Evolutionary conservation across 2,113 vertebrate species (phyloP).

Genomic region (Chionodraco myersi): DNA sequence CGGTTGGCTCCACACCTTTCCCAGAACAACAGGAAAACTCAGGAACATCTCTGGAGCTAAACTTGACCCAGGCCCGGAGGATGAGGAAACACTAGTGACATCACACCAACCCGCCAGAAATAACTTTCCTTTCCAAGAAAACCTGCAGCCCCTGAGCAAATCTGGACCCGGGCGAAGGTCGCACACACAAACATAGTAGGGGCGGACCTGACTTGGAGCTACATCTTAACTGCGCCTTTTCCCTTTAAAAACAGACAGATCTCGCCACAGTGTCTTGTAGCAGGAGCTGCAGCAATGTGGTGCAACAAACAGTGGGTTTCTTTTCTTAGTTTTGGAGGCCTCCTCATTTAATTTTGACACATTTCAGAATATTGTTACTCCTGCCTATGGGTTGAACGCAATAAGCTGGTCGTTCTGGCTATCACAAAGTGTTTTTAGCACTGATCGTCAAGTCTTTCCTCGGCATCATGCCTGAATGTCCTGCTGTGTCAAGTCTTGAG

Average conservation of each 20-base stretch:
- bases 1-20: slow-evolving; percentile 55
- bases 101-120: slow-evolving; percentile 75
- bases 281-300: slow-evolving; percentile 1
- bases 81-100: slow-evolving; percentile 80
- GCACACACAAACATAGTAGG: slow-evolving; percentile 42
- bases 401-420: slow-evolving; percentile 10
- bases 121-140: slow-evolving; percentile 73
- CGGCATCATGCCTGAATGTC: slow-evolving; percentile 48
- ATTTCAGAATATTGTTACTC: slow-evolving; percentile 23
- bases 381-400: slow-evolving; percentile 17
- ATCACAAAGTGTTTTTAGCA: slow-evolving; percentile 43
- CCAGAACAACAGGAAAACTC: slow-evolving; percentile 80
- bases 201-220: slow-evolving; percentile 25
- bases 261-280: slow-evolving; percentile 12
- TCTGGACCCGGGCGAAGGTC: slow-evolving; percentile 50
- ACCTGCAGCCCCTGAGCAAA: slow-evolving; percentile 51
- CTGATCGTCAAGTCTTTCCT: slow-evolving; percentile 31
- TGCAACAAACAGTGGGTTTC: background rate
- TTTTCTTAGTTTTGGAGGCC: background rate
- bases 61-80: slow-evolving; percentile 70
- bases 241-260: slow-evolving; percentile 47
- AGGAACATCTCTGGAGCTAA: slow-evolving; percentile 73
- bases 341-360: slow-evolving; percentile 9
- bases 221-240: slow-evolving; percentile 48
- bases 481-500: slow-evolving; percentile 59